Evolutionary conservation across 92 coral and sea anemone species (phyloP), one percentile per base, ranked within the genome.

Genomic region (Siderastrea radians): DNA sequence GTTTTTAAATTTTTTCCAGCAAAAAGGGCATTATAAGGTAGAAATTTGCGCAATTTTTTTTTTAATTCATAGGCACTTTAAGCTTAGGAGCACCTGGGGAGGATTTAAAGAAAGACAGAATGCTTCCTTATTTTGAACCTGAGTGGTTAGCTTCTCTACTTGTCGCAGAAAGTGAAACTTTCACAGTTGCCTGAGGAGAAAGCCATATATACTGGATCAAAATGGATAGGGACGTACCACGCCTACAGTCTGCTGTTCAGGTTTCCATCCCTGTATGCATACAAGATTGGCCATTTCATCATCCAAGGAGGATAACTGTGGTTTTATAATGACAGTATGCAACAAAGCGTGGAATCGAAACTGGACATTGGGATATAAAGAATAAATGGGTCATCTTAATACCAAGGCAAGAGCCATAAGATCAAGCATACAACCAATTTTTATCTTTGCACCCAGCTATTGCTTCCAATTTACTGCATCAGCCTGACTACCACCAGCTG

Each of bases 141-240:
- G 64, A 11, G 64, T 4, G 13, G 13, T 60, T 7, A 60, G 75
- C 53, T 70, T 70, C 54, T 19, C 53, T 70, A 7, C 53, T 9
- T 47, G 74, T 5, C 38, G 54, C 16, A 19, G 75, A 70, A 70
- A 46, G 77, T 81, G 86, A 77, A 51, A 68, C 52, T 81, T 81
- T 52, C 66, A 16, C 83, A 78, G 83, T 68, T 60, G 70, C 83
- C 70, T 78, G 69, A 78, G 83, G 54, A 59, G 76, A 51, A 50
- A 52, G 86, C 66, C 76, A 81, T 17, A 67, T 68, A 26, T 51
- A 83, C 57, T 55, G 79, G 87, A 55, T 72, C 87, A 72, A 83
- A 71, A 83, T 83, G 87, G 79, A 58, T 83, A 13, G 87, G 87
- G 3, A 72, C 71, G 71, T 83, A 83, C 87, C 79, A 83, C 47